These are phyloP conservation scores for Silurus aristotelis DNA, from an alignment of 2,797 vertebrate genomes.

Conservation along the genomic window DNA sequence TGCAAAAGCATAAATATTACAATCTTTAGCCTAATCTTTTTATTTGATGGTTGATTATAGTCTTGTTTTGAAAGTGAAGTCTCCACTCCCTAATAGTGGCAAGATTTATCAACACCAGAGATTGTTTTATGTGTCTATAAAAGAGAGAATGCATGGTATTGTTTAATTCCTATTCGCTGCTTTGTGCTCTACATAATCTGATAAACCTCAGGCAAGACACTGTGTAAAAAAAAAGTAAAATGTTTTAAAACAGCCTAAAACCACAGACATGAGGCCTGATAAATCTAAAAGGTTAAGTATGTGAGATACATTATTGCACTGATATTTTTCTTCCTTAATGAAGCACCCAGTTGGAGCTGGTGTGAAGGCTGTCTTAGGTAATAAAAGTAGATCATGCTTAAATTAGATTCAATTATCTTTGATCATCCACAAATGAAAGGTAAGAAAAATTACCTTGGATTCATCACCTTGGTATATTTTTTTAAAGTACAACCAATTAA, in stretches of 20 bases:
- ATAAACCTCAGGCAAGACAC: slow-evolving; percentile 1
- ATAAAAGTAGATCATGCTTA: slow-evolving; percentile 63
- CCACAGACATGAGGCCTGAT: slow-evolving; percentile 1
- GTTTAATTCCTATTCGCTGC: neutral
- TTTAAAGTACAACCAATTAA: slow-evolving; percentile 68
- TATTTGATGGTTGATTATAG: slow-evolving; percentile 66
- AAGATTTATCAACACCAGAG: slow-evolving; percentile 20
- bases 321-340: slow-evolving; percentile 47
- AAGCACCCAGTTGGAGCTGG: slow-evolving; percentile 48
- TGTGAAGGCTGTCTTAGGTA: slow-evolving; percentile 57
- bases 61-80: slow-evolving; percentile 60
- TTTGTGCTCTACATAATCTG: slow-evolving; percentile 17
- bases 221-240: neutral
- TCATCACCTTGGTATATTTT: slow-evolving; percentile 65
- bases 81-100: slow-evolving; percentile 3
- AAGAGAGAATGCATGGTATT: slow-evolving; percentile 7
- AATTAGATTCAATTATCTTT: slow-evolving; percentile 65
- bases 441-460: slow-evolving; percentile 64
- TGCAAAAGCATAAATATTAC: slow-evolving; percentile 52
- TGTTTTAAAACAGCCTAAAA: slow-evolving; percentile 14
- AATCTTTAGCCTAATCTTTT: slow-evolving; percentile 68
- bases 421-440: slow-evolving; percentile 64
- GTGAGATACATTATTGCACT: slow-evolving; percentile 35
- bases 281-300: slow-evolving; percentile 28
- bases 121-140: slow-evolving; percentile 24